These are phyloP conservation scores for Heloderma charlesbogerti DNA, from an alignment of 2,113 vertebrate genomes.

Conservation along the genomic window DNA sequence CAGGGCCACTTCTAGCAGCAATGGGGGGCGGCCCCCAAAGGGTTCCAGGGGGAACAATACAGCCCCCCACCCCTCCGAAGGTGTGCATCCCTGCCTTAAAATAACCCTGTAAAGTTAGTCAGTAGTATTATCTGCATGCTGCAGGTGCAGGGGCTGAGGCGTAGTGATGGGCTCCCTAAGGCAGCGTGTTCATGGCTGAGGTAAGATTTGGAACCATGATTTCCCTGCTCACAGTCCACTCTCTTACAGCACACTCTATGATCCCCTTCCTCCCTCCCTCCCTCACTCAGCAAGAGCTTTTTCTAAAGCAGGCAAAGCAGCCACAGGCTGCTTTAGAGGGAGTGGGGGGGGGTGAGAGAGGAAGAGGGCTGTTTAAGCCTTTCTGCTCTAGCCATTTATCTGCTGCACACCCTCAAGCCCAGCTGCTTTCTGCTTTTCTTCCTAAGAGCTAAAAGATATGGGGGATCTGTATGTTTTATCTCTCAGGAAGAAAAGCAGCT, in stretches of 20 bases:
- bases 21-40: too few species aligned
- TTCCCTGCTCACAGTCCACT: not conserved
- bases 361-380: not conserved
- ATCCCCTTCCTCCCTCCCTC: not conserved
- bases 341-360: too few species aligned
- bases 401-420: not conserved
- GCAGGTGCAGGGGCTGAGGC: not conserved
- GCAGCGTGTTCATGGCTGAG: not conserved
- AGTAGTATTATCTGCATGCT: not conserved
- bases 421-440: not conserved
- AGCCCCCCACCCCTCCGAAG: too few species aligned
- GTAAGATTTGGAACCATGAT: not conserved
- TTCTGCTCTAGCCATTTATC: not conserved
- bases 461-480: not conserved
- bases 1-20: too few species aligned
- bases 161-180: too few species aligned
- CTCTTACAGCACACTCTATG: not conserved
- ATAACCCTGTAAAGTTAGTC: not conserved
- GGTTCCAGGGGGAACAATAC: too few species aligned
- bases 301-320: not conserved
- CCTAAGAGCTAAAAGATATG: not conserved
- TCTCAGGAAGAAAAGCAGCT: not conserved
- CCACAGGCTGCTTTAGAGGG: not conserved
- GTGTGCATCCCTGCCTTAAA: too few species aligned
- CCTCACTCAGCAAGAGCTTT: not conserved